These are phyloP conservation scores for Bos indicus DNA, from an alignment of 2,113 vertebrate species.

Conservation along the genomic window DNA sequence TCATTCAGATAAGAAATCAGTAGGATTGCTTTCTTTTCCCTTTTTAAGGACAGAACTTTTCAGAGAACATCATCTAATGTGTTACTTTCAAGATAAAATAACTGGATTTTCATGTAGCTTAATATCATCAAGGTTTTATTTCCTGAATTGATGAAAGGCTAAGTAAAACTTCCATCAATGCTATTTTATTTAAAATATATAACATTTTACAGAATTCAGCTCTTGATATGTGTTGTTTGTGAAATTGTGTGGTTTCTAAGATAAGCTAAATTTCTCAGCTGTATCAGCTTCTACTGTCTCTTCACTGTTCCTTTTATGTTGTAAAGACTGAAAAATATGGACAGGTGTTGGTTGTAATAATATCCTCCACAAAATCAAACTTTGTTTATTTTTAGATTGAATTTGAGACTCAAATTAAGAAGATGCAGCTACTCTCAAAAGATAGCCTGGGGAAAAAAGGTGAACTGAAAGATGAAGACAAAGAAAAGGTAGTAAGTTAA, in stretches of 20 bases:
- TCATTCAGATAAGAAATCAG: background rate
- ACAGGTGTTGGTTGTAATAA: background rate
- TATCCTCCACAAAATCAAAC: constrained; percentile 7
- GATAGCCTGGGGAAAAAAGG: constrained; percentile 48
- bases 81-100: constrained; percentile 31
- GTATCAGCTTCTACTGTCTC: constrained; percentile 18
- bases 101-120: background rate
- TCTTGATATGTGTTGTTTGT: constrained; percentile 27
- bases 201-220: constrained; percentile 12
- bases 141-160: background rate
- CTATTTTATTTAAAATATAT: constrained; percentile 24
- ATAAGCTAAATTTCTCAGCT: constrained; percentile 32
- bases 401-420: constrained; percentile 81
- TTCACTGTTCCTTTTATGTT: constrained; percentile 30
- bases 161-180: background rate
- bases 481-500: constrained; percentile 78
- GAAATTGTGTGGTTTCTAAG: constrained; percentile 22
- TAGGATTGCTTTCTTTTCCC: constrained; percentile 3
- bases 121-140: background rate
- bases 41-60: constrained; percentile 10
- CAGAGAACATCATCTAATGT: background rate
- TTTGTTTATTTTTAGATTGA: constrained; percentile 79
- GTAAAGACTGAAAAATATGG: background rate
- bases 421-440: constrained; percentile 67
- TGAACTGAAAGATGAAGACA: constrained; percentile 42